Evolutionary conservation across 2,888 invertebrate genomes (phyloP).

Genomic region (Ormia ochracea): DNA sequence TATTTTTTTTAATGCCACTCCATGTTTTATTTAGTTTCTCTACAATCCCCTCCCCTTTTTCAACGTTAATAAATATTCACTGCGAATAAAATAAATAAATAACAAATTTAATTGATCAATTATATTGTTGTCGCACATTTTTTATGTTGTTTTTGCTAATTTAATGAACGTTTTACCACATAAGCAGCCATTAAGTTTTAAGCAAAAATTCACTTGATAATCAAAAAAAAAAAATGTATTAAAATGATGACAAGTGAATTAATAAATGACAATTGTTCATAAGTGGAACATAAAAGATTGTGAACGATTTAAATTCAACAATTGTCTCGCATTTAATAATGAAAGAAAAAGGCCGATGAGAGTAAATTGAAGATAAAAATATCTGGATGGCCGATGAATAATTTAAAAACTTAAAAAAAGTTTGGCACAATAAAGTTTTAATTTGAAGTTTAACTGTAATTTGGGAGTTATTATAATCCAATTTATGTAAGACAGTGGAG

Average conservation of each 20-base stretch:
- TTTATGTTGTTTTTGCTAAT: not conserved
- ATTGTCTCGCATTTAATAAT: conserved; percentile 44
- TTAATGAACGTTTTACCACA: conserved; percentile 3
- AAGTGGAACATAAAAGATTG: conserved; percentile 60
- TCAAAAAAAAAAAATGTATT: conserved; percentile 31
- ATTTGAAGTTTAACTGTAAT: not conserved
- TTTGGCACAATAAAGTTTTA: not conserved
- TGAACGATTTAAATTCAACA: conserved; percentile 46
- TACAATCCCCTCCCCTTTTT: conserved; percentile 8
- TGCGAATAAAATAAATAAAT: conserved; percentile 43
- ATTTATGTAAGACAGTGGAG: not conserved
- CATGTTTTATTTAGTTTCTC: not conserved
- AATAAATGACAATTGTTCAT: conserved; percentile 60
- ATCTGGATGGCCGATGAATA: not conserved
- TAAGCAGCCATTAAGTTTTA: not conserved
- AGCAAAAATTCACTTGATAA: conserved; percentile 56
- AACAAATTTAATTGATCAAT: conserved; percentile 60
- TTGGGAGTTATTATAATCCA: not conserved
- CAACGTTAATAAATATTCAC: conserved; percentile 33
- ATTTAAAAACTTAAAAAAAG: not conserved
- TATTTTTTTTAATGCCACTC: not conserved
- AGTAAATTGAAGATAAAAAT: conserved; percentile 10
- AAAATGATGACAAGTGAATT: conserved; percentile 60
- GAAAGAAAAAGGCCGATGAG: conserved; percentile 24
- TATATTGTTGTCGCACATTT: conserved; percentile 32